Conservation (phyloP, 1,140 invertebrate species). For the Zaprionus ornatus region DNA sequence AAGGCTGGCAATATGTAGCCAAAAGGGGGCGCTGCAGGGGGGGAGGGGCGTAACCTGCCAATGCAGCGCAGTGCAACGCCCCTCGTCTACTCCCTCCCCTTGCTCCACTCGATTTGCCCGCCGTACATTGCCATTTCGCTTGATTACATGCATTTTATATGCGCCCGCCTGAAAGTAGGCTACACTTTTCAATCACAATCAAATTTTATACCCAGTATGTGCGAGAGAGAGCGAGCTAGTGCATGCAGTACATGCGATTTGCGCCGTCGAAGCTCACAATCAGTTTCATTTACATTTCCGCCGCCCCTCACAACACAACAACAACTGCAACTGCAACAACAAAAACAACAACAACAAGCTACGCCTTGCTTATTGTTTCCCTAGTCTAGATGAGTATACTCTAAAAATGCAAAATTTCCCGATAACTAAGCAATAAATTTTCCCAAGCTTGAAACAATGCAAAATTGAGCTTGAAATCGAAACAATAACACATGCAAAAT, state of each 20-base stretch:
- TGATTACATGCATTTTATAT: constrained; percentile 82
- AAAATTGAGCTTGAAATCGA: constrained; percentile 24
- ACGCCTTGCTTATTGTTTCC: constrained; percentile 38
- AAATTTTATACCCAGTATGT: constrained; percentile 67
- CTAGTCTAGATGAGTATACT: constrained; percentile 29
- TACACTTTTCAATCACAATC: constrained; percentile 83
- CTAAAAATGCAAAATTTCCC: constrained; percentile 39
- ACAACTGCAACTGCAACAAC: constrained; percentile 7
- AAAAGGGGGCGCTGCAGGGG: constrained; percentile 1
- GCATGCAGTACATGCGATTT: constrained; percentile 39
- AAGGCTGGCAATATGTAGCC: constrained; percentile 4
- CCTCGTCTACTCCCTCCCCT: background rate
- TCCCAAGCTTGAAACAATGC: constrained; percentile 32
- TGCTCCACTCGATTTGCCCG: constrained; percentile 27
- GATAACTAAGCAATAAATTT: constrained; percentile 35
- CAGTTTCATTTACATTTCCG: constrained; percentile 64
- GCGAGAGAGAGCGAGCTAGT: constrained; percentile 11
- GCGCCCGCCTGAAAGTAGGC: constrained; percentile 76
- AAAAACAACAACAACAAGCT: constrained; percentile 33
- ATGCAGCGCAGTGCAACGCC: constrained; percentile 37
- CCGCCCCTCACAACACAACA: constrained; percentile 38
- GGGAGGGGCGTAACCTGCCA: constrained; percentile 44
- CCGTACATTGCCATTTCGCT: constrained; percentile 72
- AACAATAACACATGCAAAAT: background rate
- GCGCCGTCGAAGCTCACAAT: constrained; percentile 51